Conservation (phyloP, 1,140 invertebrate genomes). For the Cyrtorhinus lividipennis region DNA sequence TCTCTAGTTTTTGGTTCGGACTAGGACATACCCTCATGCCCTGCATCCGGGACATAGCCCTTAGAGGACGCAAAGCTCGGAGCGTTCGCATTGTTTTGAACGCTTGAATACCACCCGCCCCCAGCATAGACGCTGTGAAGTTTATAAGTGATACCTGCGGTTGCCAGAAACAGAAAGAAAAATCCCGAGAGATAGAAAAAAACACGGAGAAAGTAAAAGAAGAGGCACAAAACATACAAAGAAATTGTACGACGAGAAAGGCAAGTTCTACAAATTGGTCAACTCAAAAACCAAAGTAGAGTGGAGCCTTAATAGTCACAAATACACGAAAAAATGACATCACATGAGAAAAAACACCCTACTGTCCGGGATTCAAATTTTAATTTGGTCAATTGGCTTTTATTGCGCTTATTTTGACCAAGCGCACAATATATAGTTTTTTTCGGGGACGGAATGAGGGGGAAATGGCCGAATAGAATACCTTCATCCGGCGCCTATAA, state of each 20-base stretch:
- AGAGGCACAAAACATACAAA: slow-evolving; percentile 6
- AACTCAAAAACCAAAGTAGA: no score
- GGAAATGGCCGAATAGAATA: no score
- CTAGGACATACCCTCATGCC: slow-evolving; percentile 85
- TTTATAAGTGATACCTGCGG: slow-evolving; percentile 93
- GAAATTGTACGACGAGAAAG: slow-evolving; percentile 1
- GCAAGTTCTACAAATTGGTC: no score
- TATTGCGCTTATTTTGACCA: no score
- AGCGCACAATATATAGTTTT: no score
- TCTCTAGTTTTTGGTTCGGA: neutral
- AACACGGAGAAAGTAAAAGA: slow-evolving; percentile 3
- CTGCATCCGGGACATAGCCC: slow-evolving; percentile 94
- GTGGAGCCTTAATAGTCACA: no score
- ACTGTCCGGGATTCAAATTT: no score
- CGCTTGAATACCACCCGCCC: slow-evolving; percentile 89
- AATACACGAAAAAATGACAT: no score
- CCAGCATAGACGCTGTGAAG: slow-evolving; percentile 84
- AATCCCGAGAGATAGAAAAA: slow-evolving; percentile 4
- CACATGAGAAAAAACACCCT: no score
- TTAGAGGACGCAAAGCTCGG: slow-evolving; percentile 81
- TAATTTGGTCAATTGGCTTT: no score
- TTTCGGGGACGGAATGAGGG: no score
- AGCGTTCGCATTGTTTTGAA: slow-evolving; percentile 97
- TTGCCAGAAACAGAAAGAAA: slow-evolving; percentile 36
- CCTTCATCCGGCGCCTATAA: no score